Percentiles rank a stretch among this genome's conserved stretches.
Evolutionary conservation across 2,113 vertebrate genomes (phyloP).

Genomic region (Sinocyclocheilus anshuiensis): DNA sequence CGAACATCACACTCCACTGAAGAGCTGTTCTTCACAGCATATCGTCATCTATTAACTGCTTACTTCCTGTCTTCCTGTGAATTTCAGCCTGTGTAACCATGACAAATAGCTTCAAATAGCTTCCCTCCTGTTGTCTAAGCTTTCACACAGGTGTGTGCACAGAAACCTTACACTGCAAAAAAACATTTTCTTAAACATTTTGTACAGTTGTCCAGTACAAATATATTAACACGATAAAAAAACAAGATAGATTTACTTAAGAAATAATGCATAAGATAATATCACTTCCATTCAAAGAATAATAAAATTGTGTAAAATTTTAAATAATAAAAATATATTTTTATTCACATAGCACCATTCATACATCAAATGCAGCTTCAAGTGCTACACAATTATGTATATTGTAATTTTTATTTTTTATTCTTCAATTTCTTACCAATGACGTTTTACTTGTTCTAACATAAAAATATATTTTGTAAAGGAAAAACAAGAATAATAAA

Average conservation of each 20-base stretch:
- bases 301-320: not conserved
- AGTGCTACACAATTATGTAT: not conserved
- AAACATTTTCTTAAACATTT: not conserved
- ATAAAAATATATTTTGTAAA: too few relatives aligned
- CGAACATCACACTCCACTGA: not conserved
- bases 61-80: constrained; percentile 29
- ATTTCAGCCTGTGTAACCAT: constrained; percentile 23
- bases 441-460: too few relatives aligned
- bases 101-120: constrained; percentile 25
- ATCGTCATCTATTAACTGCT: constrained; percentile 34
- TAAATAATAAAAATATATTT: not conserved
- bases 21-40: constrained; percentile 25
- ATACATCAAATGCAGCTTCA: not conserved
- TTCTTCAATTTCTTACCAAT: too few relatives aligned
- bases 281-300: not conserved
- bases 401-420: too few relatives aligned
- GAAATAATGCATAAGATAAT: not conserved
- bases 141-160: constrained; percentile 18
- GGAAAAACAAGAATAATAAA: too few relatives aligned
- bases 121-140: constrained; percentile 34
- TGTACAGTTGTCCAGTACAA: not conserved
- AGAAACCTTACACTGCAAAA: constrained; percentile 16
- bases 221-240: not conserved
- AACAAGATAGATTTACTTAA: not conserved
- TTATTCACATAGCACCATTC: not conserved